A percentile compares a stretch with the other conserved stretches of the same genome.
Evolutionary conservation across 2,113 vertebrate species (phyloP).

Genomic region (Eclectus roratus): DNA sequence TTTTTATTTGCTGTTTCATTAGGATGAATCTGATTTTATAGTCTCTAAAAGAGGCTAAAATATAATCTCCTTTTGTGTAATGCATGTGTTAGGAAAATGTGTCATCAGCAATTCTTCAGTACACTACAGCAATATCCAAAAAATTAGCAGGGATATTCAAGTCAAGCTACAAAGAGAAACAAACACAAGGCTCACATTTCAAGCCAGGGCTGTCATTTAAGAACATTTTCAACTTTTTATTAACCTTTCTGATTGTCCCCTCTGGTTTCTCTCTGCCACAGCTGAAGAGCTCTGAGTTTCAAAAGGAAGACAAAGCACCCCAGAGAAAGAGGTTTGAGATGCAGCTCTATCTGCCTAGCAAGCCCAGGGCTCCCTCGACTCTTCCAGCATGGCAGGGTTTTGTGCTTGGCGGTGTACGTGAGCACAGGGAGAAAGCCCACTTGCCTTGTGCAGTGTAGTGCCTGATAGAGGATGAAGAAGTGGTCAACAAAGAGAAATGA

Average conservation of each 20-base stretch:
- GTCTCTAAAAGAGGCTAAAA: slow-evolving; percentile 71
- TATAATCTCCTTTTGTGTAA: slow-evolving; percentile 76
- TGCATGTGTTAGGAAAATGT: slow-evolving; percentile 65
- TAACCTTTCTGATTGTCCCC: not conserved
- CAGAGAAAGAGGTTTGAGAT: not conserved
- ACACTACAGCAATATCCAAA: slow-evolving; percentile 11
- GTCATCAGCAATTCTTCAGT: slow-evolving; percentile 75
- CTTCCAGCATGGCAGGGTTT: fast-evolving
- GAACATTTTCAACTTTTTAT: slow-evolving; percentile 28
- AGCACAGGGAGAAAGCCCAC: fast-evolving
- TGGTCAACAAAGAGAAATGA: fast-evolving
- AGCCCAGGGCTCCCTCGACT: not conserved
- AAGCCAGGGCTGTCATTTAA: not conserved
- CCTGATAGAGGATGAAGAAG: not conserved
- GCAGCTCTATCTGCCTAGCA: not conserved
- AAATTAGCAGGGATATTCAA: slow-evolving; percentile 59
- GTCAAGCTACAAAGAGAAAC: slow-evolving; percentile 47
- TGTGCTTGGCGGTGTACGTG: fast-evolving
- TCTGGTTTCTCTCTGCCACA: not conserved
- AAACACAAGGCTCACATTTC: slow-evolving; percentile 11
- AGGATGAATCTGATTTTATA: slow-evolving; percentile 77
- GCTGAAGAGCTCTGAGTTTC: not conserved
- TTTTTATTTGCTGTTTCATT: slow-evolving; percentile 76
- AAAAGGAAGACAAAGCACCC: not conserved
- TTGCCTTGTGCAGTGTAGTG: too few relatives aligned